Evolutionary conservation across 2,113 vertebrate genomes (phyloP).

Genomic region (Hyaena hyaena): DNA sequence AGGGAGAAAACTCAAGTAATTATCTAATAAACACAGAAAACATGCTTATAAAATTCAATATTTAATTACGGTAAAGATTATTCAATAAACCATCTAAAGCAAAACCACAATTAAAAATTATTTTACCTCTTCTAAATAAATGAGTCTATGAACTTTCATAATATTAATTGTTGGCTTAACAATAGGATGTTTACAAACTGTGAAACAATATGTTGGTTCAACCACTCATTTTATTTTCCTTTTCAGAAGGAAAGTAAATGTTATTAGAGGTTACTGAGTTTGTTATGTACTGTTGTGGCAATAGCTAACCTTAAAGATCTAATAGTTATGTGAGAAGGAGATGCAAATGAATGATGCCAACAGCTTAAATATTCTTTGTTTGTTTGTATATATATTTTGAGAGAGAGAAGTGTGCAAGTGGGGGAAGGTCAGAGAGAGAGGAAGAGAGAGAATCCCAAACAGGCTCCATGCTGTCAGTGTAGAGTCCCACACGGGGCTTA

Average conservation of each 20-base stretch:
- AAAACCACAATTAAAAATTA: background rate
- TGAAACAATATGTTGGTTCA: background rate
- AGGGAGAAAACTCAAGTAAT: background rate
- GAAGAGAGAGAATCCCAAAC: too few species aligned
- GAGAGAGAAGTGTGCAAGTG: too few species aligned
- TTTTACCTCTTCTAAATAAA: conserved; percentile 14
- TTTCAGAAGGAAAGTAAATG: background rate
- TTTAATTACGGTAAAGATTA: background rate
- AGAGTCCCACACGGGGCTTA: too few species aligned
- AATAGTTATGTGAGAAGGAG: background rate
- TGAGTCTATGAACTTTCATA: background rate
- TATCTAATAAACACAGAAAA: conserved; percentile 6
- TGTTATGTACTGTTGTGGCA: background rate
- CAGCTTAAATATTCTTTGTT: background rate
- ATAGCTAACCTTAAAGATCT: background rate
- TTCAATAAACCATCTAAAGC: background rate
- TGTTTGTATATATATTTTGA: too few species aligned
- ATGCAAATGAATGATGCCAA: background rate
- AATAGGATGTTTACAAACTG: background rate
- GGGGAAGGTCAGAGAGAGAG: too few species aligned
- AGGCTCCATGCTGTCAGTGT: too few species aligned
- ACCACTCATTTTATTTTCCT: background rate
- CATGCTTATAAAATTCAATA: background rate
- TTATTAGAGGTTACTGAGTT: background rate
- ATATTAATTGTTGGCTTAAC: background rate